Base-by-base conservation (phyloP, 2,797 vertebrate species). In the Hippopotamyrus pictus region DNA sequence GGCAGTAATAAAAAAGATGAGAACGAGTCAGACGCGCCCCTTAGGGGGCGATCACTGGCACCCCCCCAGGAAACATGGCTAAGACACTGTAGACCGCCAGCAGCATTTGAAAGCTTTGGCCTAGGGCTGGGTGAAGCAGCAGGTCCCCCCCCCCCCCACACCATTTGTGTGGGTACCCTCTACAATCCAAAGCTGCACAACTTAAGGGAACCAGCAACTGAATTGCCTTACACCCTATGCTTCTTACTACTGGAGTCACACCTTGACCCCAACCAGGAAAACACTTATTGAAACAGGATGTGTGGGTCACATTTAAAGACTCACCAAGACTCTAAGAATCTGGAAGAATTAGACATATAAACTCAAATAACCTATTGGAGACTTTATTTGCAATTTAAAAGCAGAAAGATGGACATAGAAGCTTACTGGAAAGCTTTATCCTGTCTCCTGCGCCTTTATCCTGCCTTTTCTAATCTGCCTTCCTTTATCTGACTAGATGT, bases 361-460 rank as follows among this genome's bases (percentile, higher is more conserved):
- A 44, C 76, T 85, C 46, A 51, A 83, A 83, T 48, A 11, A 29
- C 83, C n/a, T 85, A 46, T 22, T 53, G 48, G 83, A 85, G 44
- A n/a, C n/a, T 86, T 86, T 89, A 41, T 62, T 69, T 69, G 59
- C 57, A 44, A 73, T 86, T 69, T 51, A 84, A 62, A 59, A 17
- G 85, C 59, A 53, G 83, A 8, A 57, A 59, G 44, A 83, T 37
- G 22, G n/a, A 89, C 48, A 51, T 51, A 89, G 46, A 59, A 82
- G 29, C 46, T 89, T 37, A 69, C 59, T 73, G 12, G 12, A 69
- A 89, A 51, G 12, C 0, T 65, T 65, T 14, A 50, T n/a, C 19
- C 51, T 12, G 19, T n/a, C 33, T 22, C 5, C 22, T 19, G 48
- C 3, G 8, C 33, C 9, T 37, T 59, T 50, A 65, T 57, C 53